phyloP scores from a whole-genome alignment of 2,888 invertebrate genomes.

The Cryptocephalus moraei region DNA sequence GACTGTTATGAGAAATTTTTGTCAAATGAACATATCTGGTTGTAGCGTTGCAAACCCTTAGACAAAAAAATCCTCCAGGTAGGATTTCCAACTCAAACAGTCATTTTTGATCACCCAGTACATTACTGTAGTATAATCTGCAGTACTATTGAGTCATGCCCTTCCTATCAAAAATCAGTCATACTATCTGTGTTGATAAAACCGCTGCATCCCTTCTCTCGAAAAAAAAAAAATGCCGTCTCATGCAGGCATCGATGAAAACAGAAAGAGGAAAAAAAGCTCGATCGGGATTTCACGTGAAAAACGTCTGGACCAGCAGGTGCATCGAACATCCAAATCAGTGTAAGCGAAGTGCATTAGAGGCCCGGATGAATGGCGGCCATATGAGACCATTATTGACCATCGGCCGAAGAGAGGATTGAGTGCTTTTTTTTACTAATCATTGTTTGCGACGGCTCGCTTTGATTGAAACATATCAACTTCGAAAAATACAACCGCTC shows the following conservation, averaged over 20 bases:
- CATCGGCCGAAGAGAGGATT: constrained; percentile 22
- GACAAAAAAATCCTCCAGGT: too few relatives aligned
- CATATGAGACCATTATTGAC: constrained; percentile 37
- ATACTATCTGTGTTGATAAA: too few relatives aligned
- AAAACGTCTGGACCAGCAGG: constrained; percentile 10
- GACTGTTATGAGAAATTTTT: too few relatives aligned
- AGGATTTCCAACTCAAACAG: too few relatives aligned
- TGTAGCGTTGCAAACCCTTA: too few relatives aligned
- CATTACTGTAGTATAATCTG: too few relatives aligned
- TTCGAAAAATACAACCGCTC: constrained; percentile 29
- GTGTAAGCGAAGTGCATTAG: constrained; percentile 31
- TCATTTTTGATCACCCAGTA: too few relatives aligned
- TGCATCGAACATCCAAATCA: constrained; percentile 15
- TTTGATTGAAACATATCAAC: constrained; percentile 38
- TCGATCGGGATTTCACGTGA: constrained; percentile 5
- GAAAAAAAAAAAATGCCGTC: too few relatives aligned
- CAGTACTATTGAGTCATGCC: too few relatives aligned
- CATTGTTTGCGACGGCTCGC: constrained; percentile 35
- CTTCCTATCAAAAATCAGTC: too few relatives aligned
- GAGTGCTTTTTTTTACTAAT: constrained; percentile 33
- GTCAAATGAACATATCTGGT: too few relatives aligned
- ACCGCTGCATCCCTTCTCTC: too few relatives aligned
- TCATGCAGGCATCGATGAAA: background rate
- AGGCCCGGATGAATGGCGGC: constrained; percentile 28
- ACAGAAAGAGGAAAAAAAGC: background rate